phyloP scores from a whole-genome alignment of 2,797 vertebrate species.

The Oreochromis mossambicus region DNA sequence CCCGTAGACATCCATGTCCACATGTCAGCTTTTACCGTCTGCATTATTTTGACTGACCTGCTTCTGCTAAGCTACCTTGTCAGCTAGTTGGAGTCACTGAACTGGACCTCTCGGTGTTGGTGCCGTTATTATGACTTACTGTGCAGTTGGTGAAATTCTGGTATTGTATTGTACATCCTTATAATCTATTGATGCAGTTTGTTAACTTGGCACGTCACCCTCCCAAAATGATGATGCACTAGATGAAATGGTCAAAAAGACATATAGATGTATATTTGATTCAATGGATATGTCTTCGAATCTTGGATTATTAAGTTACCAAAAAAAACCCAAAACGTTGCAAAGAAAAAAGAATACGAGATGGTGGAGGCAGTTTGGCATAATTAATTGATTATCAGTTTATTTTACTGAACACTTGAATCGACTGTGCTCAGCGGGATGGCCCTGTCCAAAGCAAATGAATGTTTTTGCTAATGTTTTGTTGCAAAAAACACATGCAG shows the following conservation, averaged over 20 bases:
- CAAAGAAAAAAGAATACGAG: neutral
- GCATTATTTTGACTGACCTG: neutral
- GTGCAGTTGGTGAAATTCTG: neutral
- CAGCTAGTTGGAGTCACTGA: neutral
- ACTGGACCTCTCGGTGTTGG: neutral
- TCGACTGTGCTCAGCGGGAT: accelerated
- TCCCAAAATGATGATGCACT: neutral
- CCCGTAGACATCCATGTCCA: neutral
- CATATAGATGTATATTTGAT: neutral
- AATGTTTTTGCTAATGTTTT: neutral
- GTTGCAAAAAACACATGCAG: neutral
- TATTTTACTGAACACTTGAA: neutral
- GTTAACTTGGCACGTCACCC: neutral
- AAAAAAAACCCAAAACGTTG: neutral
- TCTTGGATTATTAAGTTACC: neutral
- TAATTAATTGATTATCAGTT: neutral
- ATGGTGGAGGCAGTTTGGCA: neutral
- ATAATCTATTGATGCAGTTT: neutral
- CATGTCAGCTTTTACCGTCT: neutral
- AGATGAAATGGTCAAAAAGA: neutral
- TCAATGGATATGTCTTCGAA: neutral
- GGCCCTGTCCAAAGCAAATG: neutral
- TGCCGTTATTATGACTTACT: neutral
- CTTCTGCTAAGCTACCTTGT: neutral
- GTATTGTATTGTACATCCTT: neutral